Percentiles rank a stretch among this genome's conserved stretches.
These are phyloP conservation scores for Nymphalis polychloros DNA, from an alignment of 2,888 invertebrate species.

Conservation along the genomic window DNA sequence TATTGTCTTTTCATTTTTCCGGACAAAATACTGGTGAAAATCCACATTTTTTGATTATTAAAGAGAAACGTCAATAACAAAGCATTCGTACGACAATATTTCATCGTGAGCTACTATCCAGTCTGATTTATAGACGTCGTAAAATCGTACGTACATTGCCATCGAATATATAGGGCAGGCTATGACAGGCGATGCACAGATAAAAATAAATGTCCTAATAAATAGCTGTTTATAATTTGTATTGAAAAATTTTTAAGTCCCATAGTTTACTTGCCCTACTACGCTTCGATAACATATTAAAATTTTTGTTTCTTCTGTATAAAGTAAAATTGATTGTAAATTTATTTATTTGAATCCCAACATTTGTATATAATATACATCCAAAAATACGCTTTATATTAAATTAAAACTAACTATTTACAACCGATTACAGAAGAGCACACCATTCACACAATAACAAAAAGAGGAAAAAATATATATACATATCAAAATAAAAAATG, in stretches of 20 bases:
- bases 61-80: conserved; percentile 35
- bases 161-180: conserved; percentile 10
- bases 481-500: too few species aligned
- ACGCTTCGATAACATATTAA: too few species aligned
- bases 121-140: conserved; percentile 36
- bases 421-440: too few species aligned
- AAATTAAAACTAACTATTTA: too few species aligned
- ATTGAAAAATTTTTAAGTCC: background rate
- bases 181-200: background rate
- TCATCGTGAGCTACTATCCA: conserved; percentile 29
- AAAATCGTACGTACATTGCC: conserved; percentile 23
- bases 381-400: too few species aligned
- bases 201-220: background rate
- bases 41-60: conserved; percentile 13
- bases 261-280: too few species aligned
- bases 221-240: background rate
- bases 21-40: background rate
- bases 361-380: too few species aligned
- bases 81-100: conserved; percentile 35
- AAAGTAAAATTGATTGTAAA: too few species aligned
- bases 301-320: too few species aligned
- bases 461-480: too few species aligned
- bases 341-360: too few species aligned
- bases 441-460: too few species aligned
- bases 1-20: conserved; percentile 12